Percentiles rank a stretch among this genome's conserved stretches.
phyloP scores from a whole-genome alignment of 2,113 vertebrate species.

The Formicarius rufipectus region DNA sequence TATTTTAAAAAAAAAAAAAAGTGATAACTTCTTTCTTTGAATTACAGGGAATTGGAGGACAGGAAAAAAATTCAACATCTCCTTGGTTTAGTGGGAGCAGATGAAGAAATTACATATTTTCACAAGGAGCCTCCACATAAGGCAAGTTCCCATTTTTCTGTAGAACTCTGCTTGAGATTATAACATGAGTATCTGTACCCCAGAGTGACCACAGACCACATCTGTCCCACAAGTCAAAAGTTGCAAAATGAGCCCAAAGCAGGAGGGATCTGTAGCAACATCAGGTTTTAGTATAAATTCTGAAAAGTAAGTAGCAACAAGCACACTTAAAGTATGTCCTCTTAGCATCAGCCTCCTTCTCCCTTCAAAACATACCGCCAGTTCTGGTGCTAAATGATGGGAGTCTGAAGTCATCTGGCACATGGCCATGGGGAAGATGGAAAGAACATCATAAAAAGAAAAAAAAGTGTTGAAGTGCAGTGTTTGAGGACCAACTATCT shows the following conservation, averaged over 20 bases:
- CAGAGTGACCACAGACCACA: background rate
- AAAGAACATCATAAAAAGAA: background rate
- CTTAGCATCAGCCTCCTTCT: background rate
- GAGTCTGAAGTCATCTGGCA: background rate
- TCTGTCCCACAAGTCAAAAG: background rate
- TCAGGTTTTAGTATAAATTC: background rate
- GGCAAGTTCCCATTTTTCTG: slow-evolving; percentile 64
- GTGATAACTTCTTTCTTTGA: slow-evolving; percentile 9
- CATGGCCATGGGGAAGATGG: background rate
- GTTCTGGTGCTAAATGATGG: background rate
- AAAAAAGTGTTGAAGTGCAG: background rate
- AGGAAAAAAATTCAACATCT: slow-evolving; percentile 94
- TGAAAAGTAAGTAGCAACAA: background rate
- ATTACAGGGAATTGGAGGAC: slow-evolving; percentile 90
- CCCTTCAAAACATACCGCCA: background rate
- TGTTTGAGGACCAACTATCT: background rate
- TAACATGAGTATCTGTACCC: background rate
- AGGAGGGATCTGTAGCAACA: background rate
- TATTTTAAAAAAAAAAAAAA: background rate
- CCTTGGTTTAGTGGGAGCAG: slow-evolving; percentile 84
- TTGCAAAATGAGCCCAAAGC: background rate
- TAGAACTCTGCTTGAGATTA: background rate
- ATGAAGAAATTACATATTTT: slow-evolving; percentile 90
- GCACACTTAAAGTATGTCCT: background rate
- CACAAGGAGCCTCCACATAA: slow-evolving; percentile 90